Base-by-base conservation (phyloP, 2,888 invertebrate genomes). In the Amiota minor region DNA sequence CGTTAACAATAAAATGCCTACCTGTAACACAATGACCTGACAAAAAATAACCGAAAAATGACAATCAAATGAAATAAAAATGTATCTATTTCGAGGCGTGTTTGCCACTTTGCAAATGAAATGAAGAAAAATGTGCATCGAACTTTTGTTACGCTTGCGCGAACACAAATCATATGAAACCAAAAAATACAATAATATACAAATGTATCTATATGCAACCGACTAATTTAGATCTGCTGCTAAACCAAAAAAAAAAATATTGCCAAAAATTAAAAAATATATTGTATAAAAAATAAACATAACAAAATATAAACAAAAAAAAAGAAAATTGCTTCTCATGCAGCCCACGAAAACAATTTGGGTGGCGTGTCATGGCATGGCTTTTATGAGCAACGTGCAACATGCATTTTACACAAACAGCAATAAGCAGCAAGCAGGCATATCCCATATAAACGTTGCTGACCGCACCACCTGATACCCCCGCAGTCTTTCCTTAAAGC, bases 1-100 rank as follows among this genome's bases (percentile, higher is more conserved):
- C 62, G 50, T 72, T 73, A 73, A 76, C 77, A 79, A 80, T 80
- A 74, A 81, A 81, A 81, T 81, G 80, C 78, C 79, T n/a, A n/a
- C 79, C 70, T 75, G 72, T 74, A 70, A 46, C 68, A 65, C 50
- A 50, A 53, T 49, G 14, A 47, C 61, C 67, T 61, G 72, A 70
- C 71, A 67, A 67, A 35, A 35, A 35, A 2, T 6, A 35, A 35
- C 35, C 6, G 35, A 35, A 35, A 35, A 35, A 6, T 35, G 35
- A 35, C 2, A 35, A 35, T 35, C 35, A 35, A 35, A 35, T 35
- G 35, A 35, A 4, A 35, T 35, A 35, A 35, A 35, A 35, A 35
- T 35, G 35, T 69, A 78, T 81, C 76, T 78, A 47, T 65, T 65
- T 68, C 50, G 67, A 81, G 81, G 81, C 81, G 81, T 79, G 77